phyloP scores from a whole-genome alignment of 2,797 vertebrate genomes.

The Xyrichtys novacula region DNA sequence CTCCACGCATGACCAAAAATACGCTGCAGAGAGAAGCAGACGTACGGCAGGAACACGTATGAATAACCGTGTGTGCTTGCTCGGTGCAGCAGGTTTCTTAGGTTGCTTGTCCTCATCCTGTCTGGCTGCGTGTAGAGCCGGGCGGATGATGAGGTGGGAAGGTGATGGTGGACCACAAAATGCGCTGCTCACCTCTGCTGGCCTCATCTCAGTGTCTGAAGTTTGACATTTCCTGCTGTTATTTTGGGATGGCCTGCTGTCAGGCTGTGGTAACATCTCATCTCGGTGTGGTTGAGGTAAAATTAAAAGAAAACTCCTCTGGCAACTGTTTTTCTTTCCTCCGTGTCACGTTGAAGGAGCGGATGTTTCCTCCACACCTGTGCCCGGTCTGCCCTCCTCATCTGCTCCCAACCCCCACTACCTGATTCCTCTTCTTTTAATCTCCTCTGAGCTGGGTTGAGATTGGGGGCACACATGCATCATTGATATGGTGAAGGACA shows the following conservation, averaged over 20 bases:
- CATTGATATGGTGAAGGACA: slow-evolving; percentile 35
- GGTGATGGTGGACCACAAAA: slow-evolving; percentile 18
- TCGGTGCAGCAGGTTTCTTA: slow-evolving; percentile 23
- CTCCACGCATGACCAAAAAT: slow-evolving; percentile 15
- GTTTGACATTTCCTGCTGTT: slow-evolving; percentile 72
- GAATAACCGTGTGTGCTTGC: slow-evolving; percentile 13
- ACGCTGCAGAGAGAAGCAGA: slow-evolving; percentile 2
- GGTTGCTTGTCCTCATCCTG: slow-evolving; percentile 30
- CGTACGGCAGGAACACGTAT: slow-evolving; percentile 7
- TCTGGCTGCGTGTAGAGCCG: slow-evolving; percentile 19
- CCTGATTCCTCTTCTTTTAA: slow-evolving; percentile 12
- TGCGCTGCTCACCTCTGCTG: slow-evolving; percentile 52
- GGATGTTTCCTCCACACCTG: slow-evolving; percentile 17
- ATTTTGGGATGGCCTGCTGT: slow-evolving; percentile 61
- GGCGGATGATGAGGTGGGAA: neutral
- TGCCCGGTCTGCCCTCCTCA: neutral
- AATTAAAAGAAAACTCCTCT: slow-evolving; percentile 46
- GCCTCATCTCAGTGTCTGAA: slow-evolving; percentile 60
- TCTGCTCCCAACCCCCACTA: slow-evolving; percentile 1
- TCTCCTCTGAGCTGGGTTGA: slow-evolving; percentile 24
- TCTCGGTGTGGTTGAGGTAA: slow-evolving; percentile 41
- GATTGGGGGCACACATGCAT: slow-evolving; percentile 16
- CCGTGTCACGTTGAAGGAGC: slow-evolving; percentile 58
- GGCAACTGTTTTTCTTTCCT: slow-evolving; percentile 3
- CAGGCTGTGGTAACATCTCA: slow-evolving; percentile 31